These are phyloP conservation scores for Calliphora vicina DNA, from an alignment of 1,140 invertebrate genomes.

Conservation along the genomic window DNA sequence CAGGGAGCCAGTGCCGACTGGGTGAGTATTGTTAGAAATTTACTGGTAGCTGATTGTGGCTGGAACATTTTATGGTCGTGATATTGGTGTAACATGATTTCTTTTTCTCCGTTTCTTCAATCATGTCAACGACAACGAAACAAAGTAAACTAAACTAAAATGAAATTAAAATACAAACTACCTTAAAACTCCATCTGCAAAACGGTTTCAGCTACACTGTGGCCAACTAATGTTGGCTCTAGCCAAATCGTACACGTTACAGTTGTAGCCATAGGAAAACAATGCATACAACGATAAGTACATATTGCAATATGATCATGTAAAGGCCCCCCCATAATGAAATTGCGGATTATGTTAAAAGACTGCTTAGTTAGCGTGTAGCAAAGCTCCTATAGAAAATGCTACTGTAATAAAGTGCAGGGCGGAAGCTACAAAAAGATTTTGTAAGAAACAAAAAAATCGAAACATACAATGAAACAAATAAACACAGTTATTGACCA, in stretches of 20 bases:
- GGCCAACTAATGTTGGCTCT: background rate
- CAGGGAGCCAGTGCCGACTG: constrained; percentile 11
- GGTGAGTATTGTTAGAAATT: too few relatives aligned
- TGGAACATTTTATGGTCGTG: background rate
- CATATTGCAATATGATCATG: constrained; percentile 22
- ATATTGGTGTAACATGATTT: background rate
- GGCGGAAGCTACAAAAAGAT: constrained; percentile 28
- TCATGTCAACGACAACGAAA: background rate
- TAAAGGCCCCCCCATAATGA: constrained; percentile 15
- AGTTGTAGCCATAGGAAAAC: too few relatives aligned
- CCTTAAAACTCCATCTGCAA: background rate
- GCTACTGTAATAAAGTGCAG: constrained; percentile 20
- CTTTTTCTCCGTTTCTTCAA: background rate
- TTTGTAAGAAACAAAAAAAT: background rate
- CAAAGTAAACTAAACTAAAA: background rate
- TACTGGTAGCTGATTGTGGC: too few relatives aligned
- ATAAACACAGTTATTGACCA: constrained; percentile 20
- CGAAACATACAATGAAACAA: background rate
- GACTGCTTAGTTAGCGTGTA: constrained; percentile 11
- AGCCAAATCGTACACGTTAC: too few relatives aligned
- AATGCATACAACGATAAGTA: too few relatives aligned
- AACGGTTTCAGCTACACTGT: background rate
- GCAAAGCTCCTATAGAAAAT: background rate
- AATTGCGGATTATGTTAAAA: constrained; percentile 17
- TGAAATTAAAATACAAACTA: constrained; percentile 20